Evolutionary conservation across 2,797 vertebrate species (phyloP).

Genomic region (Coregonus suidteri): DNA sequence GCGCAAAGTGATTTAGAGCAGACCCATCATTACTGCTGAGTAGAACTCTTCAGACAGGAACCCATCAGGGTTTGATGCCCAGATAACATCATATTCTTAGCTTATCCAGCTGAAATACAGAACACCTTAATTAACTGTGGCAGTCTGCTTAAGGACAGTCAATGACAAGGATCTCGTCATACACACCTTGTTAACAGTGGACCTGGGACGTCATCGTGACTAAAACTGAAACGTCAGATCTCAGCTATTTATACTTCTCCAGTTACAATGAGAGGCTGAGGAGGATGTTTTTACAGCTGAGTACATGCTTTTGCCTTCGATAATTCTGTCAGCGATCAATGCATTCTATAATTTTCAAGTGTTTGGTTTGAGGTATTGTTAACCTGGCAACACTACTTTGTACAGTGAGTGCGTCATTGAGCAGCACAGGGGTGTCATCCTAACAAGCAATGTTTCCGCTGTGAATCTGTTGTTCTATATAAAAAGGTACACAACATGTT

Average conservation of each 20-base stretch:
- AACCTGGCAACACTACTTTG: not conserved
- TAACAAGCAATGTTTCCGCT: not conserved
- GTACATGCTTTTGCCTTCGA: too few relatives aligned
- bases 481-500: not conserved
- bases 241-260: not conserved
- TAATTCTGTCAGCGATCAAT: not conserved
- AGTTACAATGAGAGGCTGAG: too few relatives aligned
- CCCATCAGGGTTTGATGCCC: too few relatives aligned
- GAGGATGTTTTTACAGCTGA: not conserved
- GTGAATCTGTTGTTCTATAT: not conserved
- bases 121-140: not conserved
- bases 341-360: too few relatives aligned
- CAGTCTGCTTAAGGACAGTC: not conserved
- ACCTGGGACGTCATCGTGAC: not conserved
- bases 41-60: too few relatives aligned
- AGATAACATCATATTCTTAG: not conserved
- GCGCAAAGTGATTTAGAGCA: not conserved
- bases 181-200: not conserved
- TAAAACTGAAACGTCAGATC: not conserved
- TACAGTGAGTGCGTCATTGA: not conserved
- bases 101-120: not conserved
- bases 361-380: not conserved
- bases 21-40: not conserved
- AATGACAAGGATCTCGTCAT: not conserved
- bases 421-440: not conserved